These are phyloP conservation scores for Eubasilissa regina DNA, from an alignment of 1,140 invertebrate species.

Conservation along the genomic window DNA sequence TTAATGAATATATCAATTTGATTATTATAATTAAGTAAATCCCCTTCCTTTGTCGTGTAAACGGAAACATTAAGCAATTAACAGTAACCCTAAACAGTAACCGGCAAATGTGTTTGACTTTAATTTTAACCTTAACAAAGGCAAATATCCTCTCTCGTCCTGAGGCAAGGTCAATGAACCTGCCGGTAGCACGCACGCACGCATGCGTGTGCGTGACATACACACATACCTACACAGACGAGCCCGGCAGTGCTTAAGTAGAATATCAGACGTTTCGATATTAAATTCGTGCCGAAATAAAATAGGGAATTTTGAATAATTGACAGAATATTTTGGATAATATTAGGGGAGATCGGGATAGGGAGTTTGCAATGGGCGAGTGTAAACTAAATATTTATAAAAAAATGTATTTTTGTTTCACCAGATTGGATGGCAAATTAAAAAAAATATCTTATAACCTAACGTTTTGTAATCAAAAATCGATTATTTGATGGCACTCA, in stretches of 20 bases:
- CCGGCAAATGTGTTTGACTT: slow-evolving; percentile 37
- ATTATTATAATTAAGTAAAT: no score
- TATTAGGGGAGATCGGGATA: no score
- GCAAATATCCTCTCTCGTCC: slow-evolving; percentile 44
- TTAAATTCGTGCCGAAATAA: slow-evolving; percentile 15
- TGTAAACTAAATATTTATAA: no score
- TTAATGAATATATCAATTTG: no score
- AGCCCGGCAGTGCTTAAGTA: neutral
- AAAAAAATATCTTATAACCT: no score
- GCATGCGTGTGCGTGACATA: slow-evolving; percentile 22
- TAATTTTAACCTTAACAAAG: slow-evolving; percentile 47
- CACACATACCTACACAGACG: neutral
- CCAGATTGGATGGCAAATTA: no score
- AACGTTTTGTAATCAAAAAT: no score
- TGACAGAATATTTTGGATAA: no score
- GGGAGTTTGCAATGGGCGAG: no score
- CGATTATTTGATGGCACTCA: no score
- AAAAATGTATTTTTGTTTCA: no score
- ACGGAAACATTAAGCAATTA: slow-evolving; percentile 29
- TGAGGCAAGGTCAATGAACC: slow-evolving; percentile 18
- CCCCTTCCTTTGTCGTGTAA: neutral
- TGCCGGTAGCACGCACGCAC: slow-evolving; percentile 10
- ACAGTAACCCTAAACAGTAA: slow-evolving; percentile 25
- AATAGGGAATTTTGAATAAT: no score
- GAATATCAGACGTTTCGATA: slow-evolving; percentile 16